Evolutionary conservation across 2,113 vertebrate species (phyloP).

Genomic region (Ia io): DNA sequence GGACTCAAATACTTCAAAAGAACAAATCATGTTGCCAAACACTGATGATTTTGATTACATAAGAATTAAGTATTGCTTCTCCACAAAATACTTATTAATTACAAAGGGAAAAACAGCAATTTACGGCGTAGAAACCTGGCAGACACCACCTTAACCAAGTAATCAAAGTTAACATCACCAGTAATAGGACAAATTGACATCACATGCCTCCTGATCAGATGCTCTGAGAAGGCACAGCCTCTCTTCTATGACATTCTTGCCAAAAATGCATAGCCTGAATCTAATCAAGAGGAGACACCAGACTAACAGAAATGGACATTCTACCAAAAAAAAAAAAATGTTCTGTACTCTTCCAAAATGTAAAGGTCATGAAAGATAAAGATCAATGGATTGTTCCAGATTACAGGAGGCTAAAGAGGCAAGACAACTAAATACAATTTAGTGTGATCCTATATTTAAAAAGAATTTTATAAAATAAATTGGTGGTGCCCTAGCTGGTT

Average conservation of each 20-base stretch:
- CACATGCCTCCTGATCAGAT: conserved; percentile 18
- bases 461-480: background rate
- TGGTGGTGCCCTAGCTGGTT: background rate
- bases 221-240: background rate
- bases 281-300: conserved; percentile 37
- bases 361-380: background rate
- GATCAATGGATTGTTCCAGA: background rate
- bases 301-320: background rate
- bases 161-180: conserved; percentile 21
- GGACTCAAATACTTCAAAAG: background rate
- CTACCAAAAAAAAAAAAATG: background rate
- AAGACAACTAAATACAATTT: background rate
- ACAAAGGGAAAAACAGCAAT: background rate
- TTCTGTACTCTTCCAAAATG: background rate
- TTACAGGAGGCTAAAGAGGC: background rate
- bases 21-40: background rate
- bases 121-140: background rate
- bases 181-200: conserved; percentile 24
- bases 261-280: conserved; percentile 3
- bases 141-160: conserved; percentile 13
- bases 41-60: conserved; percentile 16
- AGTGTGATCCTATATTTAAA: background rate
- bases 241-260: conserved; percentile 1
- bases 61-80: conserved; percentile 28
- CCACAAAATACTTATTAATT: background rate